Conservation (phyloP, 2,113 vertebrate species). For the Mellivora capensis region DNA sequence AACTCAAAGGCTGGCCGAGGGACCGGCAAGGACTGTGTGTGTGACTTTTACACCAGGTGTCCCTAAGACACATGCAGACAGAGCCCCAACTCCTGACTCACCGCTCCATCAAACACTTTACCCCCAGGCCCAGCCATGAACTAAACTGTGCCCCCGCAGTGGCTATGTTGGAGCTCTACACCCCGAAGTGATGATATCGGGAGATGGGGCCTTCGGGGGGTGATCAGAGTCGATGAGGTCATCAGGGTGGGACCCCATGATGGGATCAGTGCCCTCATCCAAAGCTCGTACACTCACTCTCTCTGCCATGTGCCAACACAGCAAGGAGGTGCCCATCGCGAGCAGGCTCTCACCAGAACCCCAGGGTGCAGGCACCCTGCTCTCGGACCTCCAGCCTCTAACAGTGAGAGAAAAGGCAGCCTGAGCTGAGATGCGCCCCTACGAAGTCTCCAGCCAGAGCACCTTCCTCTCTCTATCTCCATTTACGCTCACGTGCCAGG, state of each 20-base stretch:
- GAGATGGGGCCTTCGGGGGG: background rate
- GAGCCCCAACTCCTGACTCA: background rate
- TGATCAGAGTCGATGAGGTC: background rate
- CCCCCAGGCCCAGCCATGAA: background rate
- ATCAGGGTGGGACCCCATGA: background rate
- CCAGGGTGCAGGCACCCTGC: background rate
- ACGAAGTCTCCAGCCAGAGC: background rate
- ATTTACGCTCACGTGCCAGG: fast-evolving
- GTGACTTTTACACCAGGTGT: background rate
- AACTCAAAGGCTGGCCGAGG: background rate
- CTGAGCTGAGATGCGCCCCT: background rate
- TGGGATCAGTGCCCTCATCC: too few species aligned
- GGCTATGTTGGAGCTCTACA: fast-evolving
- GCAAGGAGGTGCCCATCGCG: background rate
- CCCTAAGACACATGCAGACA: background rate
- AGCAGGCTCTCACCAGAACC: background rate
- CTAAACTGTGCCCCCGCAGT: too few species aligned
- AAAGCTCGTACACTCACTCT: background rate
- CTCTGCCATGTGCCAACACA: too few species aligned
- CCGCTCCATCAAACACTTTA: too few species aligned
- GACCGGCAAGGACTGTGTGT: fast-evolving
- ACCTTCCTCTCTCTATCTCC: fast-evolving
- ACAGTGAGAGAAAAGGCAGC: background rate
- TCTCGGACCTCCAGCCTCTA: background rate
- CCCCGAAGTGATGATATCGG: too few species aligned